These are phyloP conservation scores for Iguana delicatissima DNA, from an alignment of 2,797 vertebrate species.

Conservation along the genomic window DNA sequence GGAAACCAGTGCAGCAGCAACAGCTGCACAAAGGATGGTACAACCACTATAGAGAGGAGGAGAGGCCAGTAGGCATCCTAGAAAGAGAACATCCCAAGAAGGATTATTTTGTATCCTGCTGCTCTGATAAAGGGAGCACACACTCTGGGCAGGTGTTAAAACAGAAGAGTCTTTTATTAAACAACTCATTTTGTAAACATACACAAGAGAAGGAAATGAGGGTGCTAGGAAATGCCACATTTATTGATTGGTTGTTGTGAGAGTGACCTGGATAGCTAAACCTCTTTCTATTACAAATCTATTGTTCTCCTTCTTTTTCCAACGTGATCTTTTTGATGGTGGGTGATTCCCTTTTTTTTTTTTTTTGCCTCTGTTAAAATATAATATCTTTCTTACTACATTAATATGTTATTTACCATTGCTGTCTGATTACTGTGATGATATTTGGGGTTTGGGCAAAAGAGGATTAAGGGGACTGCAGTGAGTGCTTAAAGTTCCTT, in stretches of 20 bases:
- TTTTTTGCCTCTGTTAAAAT: not conserved
- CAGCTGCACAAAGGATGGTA: conserved; percentile 86
- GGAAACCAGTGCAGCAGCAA: conserved; percentile 91
- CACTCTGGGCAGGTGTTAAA: not conserved
- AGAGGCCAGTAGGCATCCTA: conserved; percentile 92
- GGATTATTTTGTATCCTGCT: not conserved
- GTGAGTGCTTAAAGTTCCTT: not conserved
- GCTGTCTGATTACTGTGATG: not conserved
- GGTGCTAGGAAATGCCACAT: too few relatives aligned
- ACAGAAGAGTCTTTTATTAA: accelerated
- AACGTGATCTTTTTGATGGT: not conserved
- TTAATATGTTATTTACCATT: too few relatives aligned
- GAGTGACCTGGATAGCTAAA: not conserved
- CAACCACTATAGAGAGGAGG: conserved; percentile 84
- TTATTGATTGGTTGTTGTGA: not conserved
- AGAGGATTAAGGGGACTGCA: not conserved
- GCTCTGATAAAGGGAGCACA: not conserved
- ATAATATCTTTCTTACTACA: not conserved
- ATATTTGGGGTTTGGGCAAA: not conserved
- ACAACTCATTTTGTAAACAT: not conserved
- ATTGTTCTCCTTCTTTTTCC: not conserved
- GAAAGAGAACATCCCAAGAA: not conserved
- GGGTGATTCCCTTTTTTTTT: not conserved
- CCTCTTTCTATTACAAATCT: not conserved
- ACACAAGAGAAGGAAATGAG: not conserved